Conservation (phyloP, 2,113 vertebrate species). For the Galemys pyrenaicus region DNA sequence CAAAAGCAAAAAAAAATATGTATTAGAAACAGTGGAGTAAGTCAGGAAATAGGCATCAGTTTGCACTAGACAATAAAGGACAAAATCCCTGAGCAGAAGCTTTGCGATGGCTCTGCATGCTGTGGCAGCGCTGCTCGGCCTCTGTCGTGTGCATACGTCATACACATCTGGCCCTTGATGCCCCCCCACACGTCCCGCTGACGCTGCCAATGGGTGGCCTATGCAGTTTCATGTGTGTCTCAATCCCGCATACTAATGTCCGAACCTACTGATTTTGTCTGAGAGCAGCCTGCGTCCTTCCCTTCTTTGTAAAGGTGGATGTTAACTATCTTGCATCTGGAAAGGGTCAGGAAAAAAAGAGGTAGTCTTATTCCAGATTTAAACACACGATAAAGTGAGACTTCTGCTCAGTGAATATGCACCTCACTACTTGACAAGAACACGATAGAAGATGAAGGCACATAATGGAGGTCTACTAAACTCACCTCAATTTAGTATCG, state of each 20-base stretch:
- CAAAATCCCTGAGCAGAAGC: conserved; percentile 19
- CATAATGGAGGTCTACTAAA: conserved; percentile 16
- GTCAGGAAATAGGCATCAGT: conserved; percentile 6
- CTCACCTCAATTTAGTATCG: conserved; percentile 11
- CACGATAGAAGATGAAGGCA: not conserved
- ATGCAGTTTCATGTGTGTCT: not conserved
- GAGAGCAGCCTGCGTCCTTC: not conserved
- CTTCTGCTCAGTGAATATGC: not conserved
- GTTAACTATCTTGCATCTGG: not conserved
- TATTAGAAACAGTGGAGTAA: conserved; percentile 48
- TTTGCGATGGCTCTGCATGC: not conserved
- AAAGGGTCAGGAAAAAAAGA: conserved; percentile 6
- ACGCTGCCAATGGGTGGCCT: not conserved
- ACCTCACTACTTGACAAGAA: conserved; percentile 31
- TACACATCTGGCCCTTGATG: not conserved
- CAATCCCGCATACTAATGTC: not conserved
- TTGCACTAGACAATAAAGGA: not conserved
- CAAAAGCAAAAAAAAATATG: conserved; percentile 4
- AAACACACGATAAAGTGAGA: not conserved
- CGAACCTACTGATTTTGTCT: not conserved
- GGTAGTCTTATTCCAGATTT: conserved; percentile 36
- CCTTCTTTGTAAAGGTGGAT: not conserved
- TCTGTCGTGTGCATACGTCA: conserved; percentile 3
- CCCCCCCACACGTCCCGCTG: not conserved
- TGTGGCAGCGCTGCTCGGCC: not conserved